Evolutionary conservation across 1,140 invertebrate species (phyloP), one percentile per base, ranked within the genome.

Genomic region (Orchesella cincta): DNA sequence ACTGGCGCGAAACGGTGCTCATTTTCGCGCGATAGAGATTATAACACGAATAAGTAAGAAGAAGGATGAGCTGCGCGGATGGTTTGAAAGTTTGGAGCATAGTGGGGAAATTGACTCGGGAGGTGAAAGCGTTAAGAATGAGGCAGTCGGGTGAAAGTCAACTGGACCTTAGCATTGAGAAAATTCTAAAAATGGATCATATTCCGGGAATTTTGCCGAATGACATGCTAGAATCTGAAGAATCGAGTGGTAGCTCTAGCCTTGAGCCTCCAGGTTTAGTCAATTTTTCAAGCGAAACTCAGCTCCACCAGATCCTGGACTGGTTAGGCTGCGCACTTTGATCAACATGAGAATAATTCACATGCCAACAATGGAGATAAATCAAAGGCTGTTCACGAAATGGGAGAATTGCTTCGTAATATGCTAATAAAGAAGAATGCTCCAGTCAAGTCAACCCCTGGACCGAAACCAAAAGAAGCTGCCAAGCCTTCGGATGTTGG

Each of bases 131-230:
- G 36, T 33, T 26, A 73, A 80, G 54, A 62, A 82, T 67, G 62
- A 79, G 1, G 62, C 78, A 29, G n/a, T 39, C 29, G 29, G 14
- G 51, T 29, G 33, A 76, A n/a, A 74, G 70, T 33, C 29, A 35
- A 34, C 57, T 79, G 39, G 88, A 90, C 62, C 92, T 93, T 85
- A 91, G 91, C 85, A 88, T 93, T 76, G 91, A 93, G 80, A 90
- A 91, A 34, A 90, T 93, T 81, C 87, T 93, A 23, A 90, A 92
- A 79, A 87, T 89, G 78, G 90, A 92, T 76, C 87, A 76, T 12
- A 78, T 78, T 74, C 73, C 77, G 1, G 77, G 77, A 46, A 76
- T 80, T 29, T 67, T 80, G 28, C 78, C 75, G 12, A 90, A 90
- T 82, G 89, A 89, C 85, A 86, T 78, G 85, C 87, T 28, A 85